Evolutionary conservation across 2,113 vertebrate genomes (phyloP).

Genomic region (Reinhardtius hippoglossoides): DNA sequence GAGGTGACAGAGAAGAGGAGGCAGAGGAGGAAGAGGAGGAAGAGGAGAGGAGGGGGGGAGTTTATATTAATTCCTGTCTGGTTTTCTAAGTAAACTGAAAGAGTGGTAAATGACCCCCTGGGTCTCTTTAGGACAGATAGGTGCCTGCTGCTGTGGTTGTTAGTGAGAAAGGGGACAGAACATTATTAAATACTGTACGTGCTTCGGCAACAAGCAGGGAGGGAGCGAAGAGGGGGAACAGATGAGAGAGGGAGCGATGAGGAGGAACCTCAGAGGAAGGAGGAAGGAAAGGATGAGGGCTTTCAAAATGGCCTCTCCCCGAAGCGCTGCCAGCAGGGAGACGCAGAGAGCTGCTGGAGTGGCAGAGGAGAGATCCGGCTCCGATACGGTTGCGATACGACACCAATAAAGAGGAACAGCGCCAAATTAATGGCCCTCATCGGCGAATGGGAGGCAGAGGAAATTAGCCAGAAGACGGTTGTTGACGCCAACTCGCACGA

Average conservation of each 20-base stretch:
- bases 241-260: conserved; percentile 68
- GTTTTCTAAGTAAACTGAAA: conserved; percentile 84
- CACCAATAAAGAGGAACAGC: conserved; percentile 88
- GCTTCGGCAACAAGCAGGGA: conserved; percentile 82
- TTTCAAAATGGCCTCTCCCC: conserved; percentile 73
- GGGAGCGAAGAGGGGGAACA: conserved; percentile 14
- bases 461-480: conserved; percentile 80
- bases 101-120: conserved; percentile 89
- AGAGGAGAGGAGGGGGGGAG: conserved; percentile 66
- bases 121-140: conserved; percentile 91
- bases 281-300: conserved; percentile 26
- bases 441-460: conserved; percentile 86
- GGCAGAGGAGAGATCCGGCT: conserved; percentile 25
- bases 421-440: conserved; percentile 86
- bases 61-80: conserved; percentile 81
- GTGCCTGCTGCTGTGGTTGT: conserved; percentile 83
- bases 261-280: conserved; percentile 12
- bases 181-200: conserved; percentile 87
- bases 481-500: conserved; percentile 78
- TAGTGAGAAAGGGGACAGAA: conserved; percentile 80
- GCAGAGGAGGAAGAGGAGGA: conserved; percentile 75
- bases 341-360: conserved; percentile 9
- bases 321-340: conserved; percentile 70
- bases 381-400: conserved; percentile 87
- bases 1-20: conserved; percentile 20